Evolutionary conservation across 2,888 invertebrate species (phyloP), one percentile per base, ranked within the genome.

Genomic region (Trissoscelio sp.): DNA sequence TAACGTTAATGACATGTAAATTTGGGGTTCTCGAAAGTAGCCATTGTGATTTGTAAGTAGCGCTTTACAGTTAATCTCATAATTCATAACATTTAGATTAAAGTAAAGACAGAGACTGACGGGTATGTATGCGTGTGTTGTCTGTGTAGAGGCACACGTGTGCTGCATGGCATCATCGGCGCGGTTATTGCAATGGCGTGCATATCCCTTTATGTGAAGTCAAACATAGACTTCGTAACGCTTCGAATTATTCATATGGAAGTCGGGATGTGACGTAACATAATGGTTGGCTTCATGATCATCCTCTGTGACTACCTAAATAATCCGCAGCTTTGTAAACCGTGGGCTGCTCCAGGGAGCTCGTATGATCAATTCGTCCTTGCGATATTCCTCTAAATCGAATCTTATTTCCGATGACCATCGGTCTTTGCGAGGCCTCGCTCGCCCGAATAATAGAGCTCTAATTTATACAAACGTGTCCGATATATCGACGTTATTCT

Each of bases 231-330:
- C 75, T 67, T 66, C 62, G 72, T 72, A 74, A 75, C 60, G 42
- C 72, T 31, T 39, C 72, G 79, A 83, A 83, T 81, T 83, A 83
- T 83, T 79, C 79, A 83, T 79, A 58, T 81, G 73, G 64, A 79
- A 77, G 75, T 74, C 73, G 53, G 69, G 11, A 73, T 77, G 73
- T 73, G 62, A 79, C 64, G 62, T 74, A 77, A 75, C 69, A 72
- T 78, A 81, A 79, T 79, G 57, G 79, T 55, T 70, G 46, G 70
- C 64, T 75, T 81, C 73, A 69, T 81, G 72, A 81, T 83, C 70
- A 77, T 83, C 64, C 72, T 78, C 66, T 24, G 55, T 66, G 67
- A 83, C 75, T 79, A 55, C 51, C 75, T 77, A 69, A 75, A 67
- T 74, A 83, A 83, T 77, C 58, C 57, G 42, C 37, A 48, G 77